Base-by-base conservation (phyloP, 2,888 invertebrate species). In the Perithous albicinctus region DNA sequence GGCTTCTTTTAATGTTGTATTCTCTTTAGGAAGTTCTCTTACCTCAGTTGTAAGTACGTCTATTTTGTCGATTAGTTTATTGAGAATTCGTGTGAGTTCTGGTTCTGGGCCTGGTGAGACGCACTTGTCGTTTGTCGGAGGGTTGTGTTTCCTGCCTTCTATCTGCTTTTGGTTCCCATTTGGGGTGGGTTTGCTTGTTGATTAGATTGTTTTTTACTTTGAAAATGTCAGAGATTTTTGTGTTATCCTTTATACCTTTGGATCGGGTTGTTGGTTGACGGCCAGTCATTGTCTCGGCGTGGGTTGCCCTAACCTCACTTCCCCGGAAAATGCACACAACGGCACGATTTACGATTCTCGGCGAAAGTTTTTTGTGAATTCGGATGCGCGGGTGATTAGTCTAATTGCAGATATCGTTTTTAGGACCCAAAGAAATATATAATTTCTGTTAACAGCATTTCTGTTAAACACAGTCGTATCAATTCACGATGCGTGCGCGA, bases 301-400 rank as follows among this genome's bases (percentile, higher is more conserved):
- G 46, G 15, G 46, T 15, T 15, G 46, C 15, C 46, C 46, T 46
- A 46, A 46, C 46, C 15, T 46, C 46, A 46, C 46, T 46, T 46
- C 6, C 15, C 6, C 15, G 35, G 6, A 46, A 2, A 46, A 15
- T 3, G 46, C 4, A 15, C 15, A 15, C 15, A 15, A 18, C 46
- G 46, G 15, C 4, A 15, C n/a, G 4, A 46, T 15, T 15, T 46
- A 5, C 35, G 35, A 35, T 35, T 35, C 10, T 35, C 6, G 35
- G 3, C 6, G 6, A 10, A 35, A 35, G 35, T 35, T 35, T 35
- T 35, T 35, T 35, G 35, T 1, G 10, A 35, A 35, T 8, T 35
- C 35, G 35, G 6, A 6, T 35, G 35, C 35, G 35, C 6, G 35
- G 35, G 35, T 35, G 6, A 4, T 35, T 35, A 35, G 6, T 4